phyloP scores from a whole-genome alignment of 2,113 vertebrate genomes.

The Grallaria varia region DNA sequence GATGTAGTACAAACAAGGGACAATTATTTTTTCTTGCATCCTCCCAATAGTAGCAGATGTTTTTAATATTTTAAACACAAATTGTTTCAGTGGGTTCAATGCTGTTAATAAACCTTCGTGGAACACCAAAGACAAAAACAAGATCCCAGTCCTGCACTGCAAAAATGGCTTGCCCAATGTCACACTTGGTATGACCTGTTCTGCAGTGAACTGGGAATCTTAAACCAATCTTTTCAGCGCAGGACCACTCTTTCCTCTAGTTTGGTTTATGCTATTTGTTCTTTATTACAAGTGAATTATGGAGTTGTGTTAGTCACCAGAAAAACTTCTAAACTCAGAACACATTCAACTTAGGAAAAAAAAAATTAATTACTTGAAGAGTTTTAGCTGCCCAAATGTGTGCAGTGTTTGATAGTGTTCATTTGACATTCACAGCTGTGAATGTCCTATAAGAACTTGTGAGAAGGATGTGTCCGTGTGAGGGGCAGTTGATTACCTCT shows the following conservation, averaged over 20 bases:
- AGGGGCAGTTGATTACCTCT: not conserved
- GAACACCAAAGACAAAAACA: not conserved
- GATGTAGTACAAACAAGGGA: not conserved
- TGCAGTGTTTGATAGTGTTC: not conserved
- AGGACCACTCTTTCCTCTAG: not conserved
- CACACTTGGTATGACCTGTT: not conserved
- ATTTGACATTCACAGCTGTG: not conserved
- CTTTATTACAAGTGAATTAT: not conserved
- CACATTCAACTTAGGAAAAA: not conserved
- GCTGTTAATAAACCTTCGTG: not conserved
- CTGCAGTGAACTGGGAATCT: not conserved
- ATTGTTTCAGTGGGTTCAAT: not conserved
- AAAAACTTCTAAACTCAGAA: not conserved
- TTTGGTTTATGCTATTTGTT: not conserved
- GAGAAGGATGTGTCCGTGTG: not conserved
- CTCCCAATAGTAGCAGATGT: not conserved
- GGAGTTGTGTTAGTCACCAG: not conserved
- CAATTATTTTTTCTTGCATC: not conserved
- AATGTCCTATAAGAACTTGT: not conserved
- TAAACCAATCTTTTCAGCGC: not conserved
- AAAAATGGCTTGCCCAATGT: not conserved
- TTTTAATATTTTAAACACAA: not conserved
- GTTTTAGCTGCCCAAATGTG: not conserved
- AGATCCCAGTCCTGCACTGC: not conserved
- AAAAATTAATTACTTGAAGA: not conserved